Base-by-base conservation (phyloP, 2,113 vertebrate genomes). In the Varanus komodoensis region DNA sequence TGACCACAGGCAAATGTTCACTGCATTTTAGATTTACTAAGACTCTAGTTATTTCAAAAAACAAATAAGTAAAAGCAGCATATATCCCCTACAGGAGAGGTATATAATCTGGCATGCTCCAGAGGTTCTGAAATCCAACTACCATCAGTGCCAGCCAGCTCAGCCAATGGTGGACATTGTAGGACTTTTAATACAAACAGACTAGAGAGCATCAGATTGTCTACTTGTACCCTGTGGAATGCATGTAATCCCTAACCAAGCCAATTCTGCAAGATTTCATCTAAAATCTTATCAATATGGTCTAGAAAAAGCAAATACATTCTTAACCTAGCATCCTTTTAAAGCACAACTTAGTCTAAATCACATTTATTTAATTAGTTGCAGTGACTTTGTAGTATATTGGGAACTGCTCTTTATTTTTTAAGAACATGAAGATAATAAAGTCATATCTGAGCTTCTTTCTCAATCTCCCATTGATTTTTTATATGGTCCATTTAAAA, bases 381-480 rank as follows among this genome's bases (percentile, higher is more conserved):
- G 74, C 3, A 29, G 34, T 78, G 50, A 89, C 61, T 89, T 89
- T 68, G 29, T 78, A 67, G 34, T 44, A 52, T 34, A 77, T 52
- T 84, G 11, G 7, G 17, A 25, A 68, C 38, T 50, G 44, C 11
- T n/a, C 4, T 75, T 54, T 61, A 61, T 61, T 64, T 64, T 64
- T 21, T 64, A 64, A 64, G 61, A 64, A 64, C 61, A 64, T 19
- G 5, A 64, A 64, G 61, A 64, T 64, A 23, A 69, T 38, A 50
- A 44, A 69, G 27, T 29, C 17, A 80, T 14, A 0, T 67, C 64
- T 11, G 27, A 38, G 1, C n/a, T 57, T 86, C 50, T 79, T 79
- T 3, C 6, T 32, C 57, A 71, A 86, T 90, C 3, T 90, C 32
- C n/a, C 44, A 79, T 80, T 84, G 27, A 17, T 38, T 89, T 89